These are phyloP conservation scores for Drosophila ustulata DNA, from an alignment of 2,888 invertebrate species.

Conservation along the genomic window DNA sequence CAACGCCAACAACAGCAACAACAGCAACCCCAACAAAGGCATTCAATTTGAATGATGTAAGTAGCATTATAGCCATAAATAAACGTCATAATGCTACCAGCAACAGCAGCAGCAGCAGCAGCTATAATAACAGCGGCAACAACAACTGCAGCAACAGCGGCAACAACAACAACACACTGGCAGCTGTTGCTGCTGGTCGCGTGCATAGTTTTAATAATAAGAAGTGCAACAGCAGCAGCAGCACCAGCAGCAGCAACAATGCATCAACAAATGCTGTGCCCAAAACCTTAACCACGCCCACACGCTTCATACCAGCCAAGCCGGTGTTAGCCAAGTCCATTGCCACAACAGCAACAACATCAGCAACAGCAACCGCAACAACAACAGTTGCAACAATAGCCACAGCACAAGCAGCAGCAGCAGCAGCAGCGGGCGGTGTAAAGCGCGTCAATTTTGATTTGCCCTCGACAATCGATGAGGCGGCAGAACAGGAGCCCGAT, in stretches of 20 bases:
- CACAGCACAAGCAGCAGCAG: slow-evolving; percentile 27
- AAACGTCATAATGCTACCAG: slow-evolving; percentile 68
- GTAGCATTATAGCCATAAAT: slow-evolving; percentile 67
- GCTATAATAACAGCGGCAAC: slow-evolving; percentile 30
- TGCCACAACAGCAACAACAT: slow-evolving; percentile 23
- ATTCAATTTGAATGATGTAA: slow-evolving; percentile 77
- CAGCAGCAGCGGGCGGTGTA: slow-evolving; percentile 50
- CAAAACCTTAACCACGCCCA: slow-evolving; percentile 73
- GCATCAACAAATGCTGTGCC: slow-evolving; percentile 53
- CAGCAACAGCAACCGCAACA: slow-evolving; percentile 25
- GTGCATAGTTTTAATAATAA: slow-evolving; percentile 52
- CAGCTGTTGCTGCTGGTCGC: slow-evolving; percentile 48
- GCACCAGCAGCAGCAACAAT: slow-evolving; percentile 20
- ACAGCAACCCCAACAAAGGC: slow-evolving; percentile 48
- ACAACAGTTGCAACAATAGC: slow-evolving; percentile 1
- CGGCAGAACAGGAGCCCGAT: slow-evolving; percentile 48
- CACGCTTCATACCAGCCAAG: slow-evolving; percentile 70
- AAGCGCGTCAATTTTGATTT: slow-evolving; percentile 78
- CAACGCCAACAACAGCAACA: slow-evolving; percentile 18
- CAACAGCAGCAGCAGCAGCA: slow-evolving; percentile 44
- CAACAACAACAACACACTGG: slow-evolving; percentile 36
- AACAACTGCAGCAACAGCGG: slow-evolving; percentile 27
- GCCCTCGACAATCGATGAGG: slow-evolving; percentile 67
- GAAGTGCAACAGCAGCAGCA: slow-evolving; percentile 27
- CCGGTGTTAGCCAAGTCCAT: slow-evolving; percentile 57